phyloP scores from a whole-genome alignment of 2,797 vertebrate genomes.

The Varecia variegata region DNA sequence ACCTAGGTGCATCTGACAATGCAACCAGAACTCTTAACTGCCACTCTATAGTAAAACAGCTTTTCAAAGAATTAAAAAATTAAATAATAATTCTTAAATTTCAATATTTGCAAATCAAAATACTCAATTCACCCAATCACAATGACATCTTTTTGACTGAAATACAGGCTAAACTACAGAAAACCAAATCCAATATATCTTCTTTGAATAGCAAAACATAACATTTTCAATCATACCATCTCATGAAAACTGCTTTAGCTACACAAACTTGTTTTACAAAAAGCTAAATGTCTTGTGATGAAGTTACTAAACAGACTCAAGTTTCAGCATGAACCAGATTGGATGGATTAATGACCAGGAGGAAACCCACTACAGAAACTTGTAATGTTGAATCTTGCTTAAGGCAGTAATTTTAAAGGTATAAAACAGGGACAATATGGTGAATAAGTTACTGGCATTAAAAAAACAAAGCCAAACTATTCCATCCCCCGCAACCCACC shows the following conservation, averaged over 20 bases:
- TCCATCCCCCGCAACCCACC: neutral
- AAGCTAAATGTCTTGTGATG: neutral
- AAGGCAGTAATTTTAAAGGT: neutral
- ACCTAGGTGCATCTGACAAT: neutral
- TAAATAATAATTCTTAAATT: neutral
- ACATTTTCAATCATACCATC: neutral
- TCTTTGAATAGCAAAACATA: neutral
- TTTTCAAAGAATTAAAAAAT: neutral
- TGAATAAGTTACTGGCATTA: neutral
- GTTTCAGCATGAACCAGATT: neutral
- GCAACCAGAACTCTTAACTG: neutral
- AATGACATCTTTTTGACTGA: neutral
- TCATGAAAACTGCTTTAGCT: neutral
- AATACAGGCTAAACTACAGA: neutral
- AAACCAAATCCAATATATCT: neutral
- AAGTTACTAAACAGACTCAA: neutral
- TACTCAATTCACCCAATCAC: neutral
- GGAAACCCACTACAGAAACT: neutral
- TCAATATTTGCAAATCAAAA: conserved; percentile 19
- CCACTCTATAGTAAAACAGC: neutral
- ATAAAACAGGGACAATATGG: neutral
- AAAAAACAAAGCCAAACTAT: neutral
- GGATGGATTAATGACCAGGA: neutral
- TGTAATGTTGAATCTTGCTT: neutral
- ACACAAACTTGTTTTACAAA: conserved; percentile 18